Conservation (phyloP, 2,888 invertebrate species). For the Auanema sp. region DNA sequence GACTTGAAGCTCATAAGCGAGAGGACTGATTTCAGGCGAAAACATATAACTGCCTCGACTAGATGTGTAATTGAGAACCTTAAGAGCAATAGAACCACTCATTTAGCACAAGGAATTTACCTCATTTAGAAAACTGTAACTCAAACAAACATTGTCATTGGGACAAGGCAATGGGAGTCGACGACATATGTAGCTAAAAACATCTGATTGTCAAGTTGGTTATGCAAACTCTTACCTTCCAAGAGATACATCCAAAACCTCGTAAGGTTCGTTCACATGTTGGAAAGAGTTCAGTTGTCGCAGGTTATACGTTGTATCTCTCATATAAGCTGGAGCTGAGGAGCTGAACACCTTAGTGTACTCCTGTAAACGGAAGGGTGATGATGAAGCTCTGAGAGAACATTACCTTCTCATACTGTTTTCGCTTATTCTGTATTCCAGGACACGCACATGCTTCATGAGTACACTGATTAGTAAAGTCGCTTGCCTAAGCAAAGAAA, state of each 20-base stretch:
- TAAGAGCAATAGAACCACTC: background rate
- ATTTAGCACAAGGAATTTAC: slow-evolving; percentile 11
- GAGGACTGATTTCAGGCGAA: slow-evolving; percentile 17
- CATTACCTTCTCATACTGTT: slow-evolving; percentile 8
- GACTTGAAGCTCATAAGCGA: slow-evolving; percentile 22
- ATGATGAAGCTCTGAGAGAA: background rate
- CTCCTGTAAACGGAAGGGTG: slow-evolving; percentile 3
- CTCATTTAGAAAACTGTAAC: slow-evolving; percentile 23
- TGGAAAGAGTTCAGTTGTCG: slow-evolving; percentile 12
- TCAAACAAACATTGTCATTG: slow-evolving; percentile 13
- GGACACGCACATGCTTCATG: slow-evolving; percentile 12
- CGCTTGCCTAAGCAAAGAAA: slow-evolving; percentile 13
- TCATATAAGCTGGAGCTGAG: slow-evolving; percentile 7
- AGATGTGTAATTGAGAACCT: slow-evolving; percentile 38
- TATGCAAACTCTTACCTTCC: slow-evolving; percentile 10
- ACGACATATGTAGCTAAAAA: slow-evolving; percentile 25
- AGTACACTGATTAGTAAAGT: slow-evolving; percentile 10
- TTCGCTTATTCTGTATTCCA: background rate
- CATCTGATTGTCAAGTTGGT: background rate
- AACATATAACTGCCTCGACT: slow-evolving; percentile 28
- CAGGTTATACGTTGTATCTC: slow-evolving; percentile 10
- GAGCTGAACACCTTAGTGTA: slow-evolving; percentile 1
- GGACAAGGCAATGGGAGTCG: slow-evolving; percentile 23
- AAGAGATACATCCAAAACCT: slow-evolving; percentile 23
- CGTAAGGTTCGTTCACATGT: slow-evolving; percentile 17